A percentile compares a stretch with the other conserved stretches of the same genome.
These are phyloP conservation scores for Sturnira hondurensis DNA, from an alignment of 2,113 vertebrate genomes.

Conservation along the genomic window DNA sequence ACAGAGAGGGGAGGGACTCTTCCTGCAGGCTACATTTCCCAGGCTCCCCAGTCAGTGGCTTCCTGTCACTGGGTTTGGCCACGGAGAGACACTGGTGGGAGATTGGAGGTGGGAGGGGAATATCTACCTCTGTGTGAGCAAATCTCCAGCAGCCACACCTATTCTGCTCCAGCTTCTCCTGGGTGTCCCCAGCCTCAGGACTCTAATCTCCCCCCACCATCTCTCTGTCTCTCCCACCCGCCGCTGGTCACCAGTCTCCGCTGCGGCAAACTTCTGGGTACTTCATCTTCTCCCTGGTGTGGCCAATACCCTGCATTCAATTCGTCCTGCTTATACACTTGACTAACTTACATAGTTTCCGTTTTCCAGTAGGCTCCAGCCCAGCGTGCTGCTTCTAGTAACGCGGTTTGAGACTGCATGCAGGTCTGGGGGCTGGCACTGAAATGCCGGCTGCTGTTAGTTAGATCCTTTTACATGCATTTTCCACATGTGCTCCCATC, in stretches of 20 bases:
- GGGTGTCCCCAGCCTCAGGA: neutral
- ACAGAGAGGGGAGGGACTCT: rapidly evolving
- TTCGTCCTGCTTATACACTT: neutral
- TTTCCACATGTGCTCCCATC: neutral
- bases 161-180: neutral
- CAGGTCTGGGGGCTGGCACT: neutral
- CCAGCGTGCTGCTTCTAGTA: neutral
- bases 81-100: neutral
- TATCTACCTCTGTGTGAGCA: neutral
- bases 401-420: neutral
- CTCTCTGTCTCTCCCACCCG: neutral
- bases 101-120: neutral
- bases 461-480: too few relatives aligned
- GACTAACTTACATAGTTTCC: neutral
- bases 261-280: neutral
- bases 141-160: neutral
- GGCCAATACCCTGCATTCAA: neutral
- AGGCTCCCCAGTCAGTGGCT: neutral
- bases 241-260: neutral
- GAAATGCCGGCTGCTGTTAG: neutral
- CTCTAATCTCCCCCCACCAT: neutral
- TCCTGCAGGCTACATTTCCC: too few relatives aligned
- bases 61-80: neutral
- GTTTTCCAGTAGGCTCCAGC: neutral
- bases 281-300: neutral